Base-by-base conservation (phyloP, 1,140 invertebrate species). In the Drosophila chauvacae region DNA sequence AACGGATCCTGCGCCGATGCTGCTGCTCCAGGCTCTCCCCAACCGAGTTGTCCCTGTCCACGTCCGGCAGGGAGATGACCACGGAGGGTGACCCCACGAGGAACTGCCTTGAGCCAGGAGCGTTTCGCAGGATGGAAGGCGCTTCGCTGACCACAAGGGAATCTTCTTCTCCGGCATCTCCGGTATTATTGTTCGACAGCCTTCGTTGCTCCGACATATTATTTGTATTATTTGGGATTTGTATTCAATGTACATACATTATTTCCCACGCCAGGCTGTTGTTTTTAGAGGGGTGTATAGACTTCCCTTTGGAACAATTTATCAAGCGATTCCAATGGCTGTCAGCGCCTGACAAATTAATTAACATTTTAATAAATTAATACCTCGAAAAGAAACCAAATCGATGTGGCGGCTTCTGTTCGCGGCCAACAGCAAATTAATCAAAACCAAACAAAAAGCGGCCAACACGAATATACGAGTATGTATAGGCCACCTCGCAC, bases 291-390 rank as follows among this genome's bases (percentile, higher is more conserved):
- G 5, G 37, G 23, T 23, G 23, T 7, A 26, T 28, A 44, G 20
- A 33, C 26, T 51, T 35, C 14, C 18, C n/a, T 13, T 10, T 26
- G 18, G n/a, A 11, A n/a, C 56, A 18, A 59, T 77, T 55, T 77
- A 53, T 69, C 57, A 57, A 55, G 20, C 41, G 14, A 39, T 16
- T 60, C 47, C 60, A 39, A 50, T 70, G 56, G 45, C 61, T 72
- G 68, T 72, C 70, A 58, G 56, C 53, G 72, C 76, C 84, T 87
- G 84, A 87, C 81, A 88, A 80, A 90, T 81, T 72, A 90, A 88
- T 88, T 88, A 88, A 58, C 84, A 81, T 84, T 90, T 85, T 56
- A 68, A 76, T 82, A 90, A 86, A 85, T 85, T 81, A 86, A 69
- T 78, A 59, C 63, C 64, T 39, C 74, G 47, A 76, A 77, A 62